These are phyloP conservation scores for Caenorhabditis remanei DNA, from an alignment of 1,140 invertebrate genomes.

Conservation along the genomic window DNA sequence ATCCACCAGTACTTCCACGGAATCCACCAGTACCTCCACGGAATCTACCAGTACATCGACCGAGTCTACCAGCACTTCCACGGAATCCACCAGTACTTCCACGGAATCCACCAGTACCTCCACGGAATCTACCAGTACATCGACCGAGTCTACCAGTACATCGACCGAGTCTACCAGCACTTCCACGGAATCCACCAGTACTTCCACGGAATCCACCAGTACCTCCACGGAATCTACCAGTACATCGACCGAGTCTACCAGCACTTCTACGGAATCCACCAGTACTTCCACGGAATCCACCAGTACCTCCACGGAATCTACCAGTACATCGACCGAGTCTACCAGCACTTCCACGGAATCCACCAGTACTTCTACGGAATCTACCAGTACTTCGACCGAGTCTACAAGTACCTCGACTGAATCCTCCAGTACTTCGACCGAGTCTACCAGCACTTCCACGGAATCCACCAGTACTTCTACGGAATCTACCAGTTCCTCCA, in stretches of 20 bases:
- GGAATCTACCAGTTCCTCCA: neutral
- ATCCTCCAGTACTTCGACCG: neutral
- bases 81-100: neutral
- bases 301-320: neutral
- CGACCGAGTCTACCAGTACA: conserved; percentile 6
- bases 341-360: neutral
- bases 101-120: conserved; percentile 5
- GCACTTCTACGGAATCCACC: neutral
- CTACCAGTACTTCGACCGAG: conserved; percentile 17
- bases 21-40: conserved; percentile 8
- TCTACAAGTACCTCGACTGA: conserved; percentile 21
- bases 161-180: conserved; percentile 5
- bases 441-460: neutral
- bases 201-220: conserved; percentile 10
- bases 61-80: neutral
- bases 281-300: neutral
- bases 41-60: conserved; percentile 9
- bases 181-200: neutral
- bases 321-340: neutral
- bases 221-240: conserved; percentile 1
- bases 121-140: neutral
- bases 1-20: conserved; percentile 7
- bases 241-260: too few species aligned
- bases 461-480: conserved; percentile 13
- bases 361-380: conserved; percentile 6